Conservation (phyloP, 2,888 invertebrate species). For the Lasioglossum lativentre region DNA sequence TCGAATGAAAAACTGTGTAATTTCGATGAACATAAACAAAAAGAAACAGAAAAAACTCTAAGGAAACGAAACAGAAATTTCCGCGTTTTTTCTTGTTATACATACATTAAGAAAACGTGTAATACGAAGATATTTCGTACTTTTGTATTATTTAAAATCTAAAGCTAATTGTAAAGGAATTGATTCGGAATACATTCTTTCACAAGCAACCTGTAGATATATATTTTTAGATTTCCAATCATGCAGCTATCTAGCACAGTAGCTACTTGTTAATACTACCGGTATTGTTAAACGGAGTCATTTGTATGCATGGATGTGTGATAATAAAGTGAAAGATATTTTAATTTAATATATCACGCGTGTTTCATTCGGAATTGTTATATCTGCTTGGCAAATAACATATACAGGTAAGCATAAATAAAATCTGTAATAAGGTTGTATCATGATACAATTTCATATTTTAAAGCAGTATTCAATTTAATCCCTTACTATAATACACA, state of each 20-base stretch:
- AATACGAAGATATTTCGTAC: conserved; percentile 51
- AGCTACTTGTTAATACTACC: conserved; percentile 44
- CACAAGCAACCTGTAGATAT: conserved; percentile 58
- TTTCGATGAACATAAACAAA: conserved; percentile 28
- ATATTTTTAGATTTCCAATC: conserved; percentile 54
- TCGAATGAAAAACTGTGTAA: conserved; percentile 33
- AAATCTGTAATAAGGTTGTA: conserved; percentile 32
- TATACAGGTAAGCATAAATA: conserved; percentile 49
- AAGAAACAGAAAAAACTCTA: conserved; percentile 22
- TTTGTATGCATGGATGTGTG: conserved; percentile 76
- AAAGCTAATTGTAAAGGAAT: conserved; percentile 60
- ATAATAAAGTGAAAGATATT: conserved; percentile 75
- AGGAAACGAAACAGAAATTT: conserved; percentile 27
- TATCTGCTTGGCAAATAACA: conserved; percentile 27
- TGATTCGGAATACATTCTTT: conserved; percentile 51
- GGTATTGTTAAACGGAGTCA: conserved; percentile 68
- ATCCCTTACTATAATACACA: conserved; percentile 57
- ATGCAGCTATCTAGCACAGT: conserved; percentile 47
- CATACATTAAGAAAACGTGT: conserved; percentile 35
- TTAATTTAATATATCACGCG: conserved; percentile 73
- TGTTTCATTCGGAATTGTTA: conserved; percentile 52
- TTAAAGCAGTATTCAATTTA: conserved; percentile 46
- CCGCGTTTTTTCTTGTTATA: conserved; percentile 47
- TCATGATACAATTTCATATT: conserved; percentile 54
- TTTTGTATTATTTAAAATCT: conserved; percentile 62